These are phyloP conservation scores for Tapirus indicus DNA, from an alignment of 2,797 vertebrate genomes.

Conservation along the genomic window DNA sequence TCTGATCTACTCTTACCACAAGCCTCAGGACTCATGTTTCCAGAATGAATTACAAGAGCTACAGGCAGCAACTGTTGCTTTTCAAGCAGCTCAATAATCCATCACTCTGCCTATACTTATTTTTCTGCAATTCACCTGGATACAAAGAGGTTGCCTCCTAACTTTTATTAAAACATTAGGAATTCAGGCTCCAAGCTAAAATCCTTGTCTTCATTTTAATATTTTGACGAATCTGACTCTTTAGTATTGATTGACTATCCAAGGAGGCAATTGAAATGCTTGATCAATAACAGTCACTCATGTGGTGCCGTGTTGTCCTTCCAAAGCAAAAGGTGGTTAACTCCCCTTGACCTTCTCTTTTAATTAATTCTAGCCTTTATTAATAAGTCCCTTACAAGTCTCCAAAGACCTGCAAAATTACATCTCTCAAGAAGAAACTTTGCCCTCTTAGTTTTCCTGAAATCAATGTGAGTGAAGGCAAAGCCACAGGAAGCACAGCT, in stretches of 20 bases:
- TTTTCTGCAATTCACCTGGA: not conserved
- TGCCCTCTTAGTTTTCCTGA: not conserved
- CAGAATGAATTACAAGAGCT: conserved; percentile 57
- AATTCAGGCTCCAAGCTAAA: conserved; percentile 47
- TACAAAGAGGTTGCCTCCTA: conserved; percentile 35
- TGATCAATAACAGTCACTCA: conserved; percentile 67
- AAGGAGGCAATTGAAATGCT: not conserved
- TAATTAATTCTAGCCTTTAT: conserved; percentile 71
- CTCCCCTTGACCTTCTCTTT: conserved; percentile 57
- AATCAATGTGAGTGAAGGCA: conserved; percentile 11
- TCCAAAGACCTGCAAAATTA: not conserved
- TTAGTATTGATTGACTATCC: conserved; percentile 55
- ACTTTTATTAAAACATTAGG: conserved; percentile 30
- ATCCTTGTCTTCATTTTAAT: conserved; percentile 53
- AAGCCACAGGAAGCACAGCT: not conserved
- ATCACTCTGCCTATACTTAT: not conserved
- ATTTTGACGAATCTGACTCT: conserved; percentile 64
- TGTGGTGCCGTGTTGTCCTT: not conserved
- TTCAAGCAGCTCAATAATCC: conserved; percentile 48
- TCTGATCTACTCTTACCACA: not conserved
- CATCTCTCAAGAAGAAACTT: conserved; percentile 39
- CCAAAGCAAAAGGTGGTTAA: conserved; percentile 21
- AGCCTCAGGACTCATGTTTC: conserved; percentile 60
- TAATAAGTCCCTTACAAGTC: conserved; percentile 10
- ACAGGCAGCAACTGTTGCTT: conserved; percentile 41